Evolutionary conservation across 2,797 vertebrate genomes (phyloP).

Genomic region (Galaxias olidus): DNA sequence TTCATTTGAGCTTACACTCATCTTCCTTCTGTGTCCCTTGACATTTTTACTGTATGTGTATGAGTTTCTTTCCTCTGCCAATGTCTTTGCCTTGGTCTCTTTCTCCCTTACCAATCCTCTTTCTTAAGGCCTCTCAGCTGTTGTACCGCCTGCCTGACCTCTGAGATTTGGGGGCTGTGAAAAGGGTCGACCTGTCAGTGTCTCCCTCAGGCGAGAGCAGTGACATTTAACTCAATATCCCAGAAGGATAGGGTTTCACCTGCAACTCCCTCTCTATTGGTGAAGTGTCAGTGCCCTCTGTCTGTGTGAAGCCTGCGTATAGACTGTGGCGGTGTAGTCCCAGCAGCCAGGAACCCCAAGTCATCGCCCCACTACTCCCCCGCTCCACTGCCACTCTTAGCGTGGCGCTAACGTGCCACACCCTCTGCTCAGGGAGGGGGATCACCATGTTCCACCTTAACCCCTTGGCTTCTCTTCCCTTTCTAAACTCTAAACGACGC

Average conservation of each 20-base stretch:
- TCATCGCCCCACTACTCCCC: conserved; percentile 34
- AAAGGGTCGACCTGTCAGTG: conserved; percentile 74
- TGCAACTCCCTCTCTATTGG: conserved; percentile 36
- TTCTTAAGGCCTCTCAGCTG: conserved; percentile 63
- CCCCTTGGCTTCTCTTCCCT: conserved; percentile 23
- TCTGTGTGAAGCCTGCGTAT: conserved; percentile 16
- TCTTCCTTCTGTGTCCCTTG: conserved; percentile 1
- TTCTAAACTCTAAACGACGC: conserved; percentile 43
- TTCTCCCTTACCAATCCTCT: conserved; percentile 29
- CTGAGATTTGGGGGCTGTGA: conserved; percentile 68
- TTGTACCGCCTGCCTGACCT: conserved; percentile 67
- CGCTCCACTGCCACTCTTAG: conserved; percentile 7
- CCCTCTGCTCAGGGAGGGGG: conserved; percentile 53
- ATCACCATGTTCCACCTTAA: conserved; percentile 53
- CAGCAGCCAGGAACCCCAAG: conserved; percentile 48
- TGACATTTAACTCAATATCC: conserved; percentile 85
- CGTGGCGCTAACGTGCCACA: conserved; percentile 35
- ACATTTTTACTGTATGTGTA: conserved; percentile 34
- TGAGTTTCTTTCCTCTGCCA: conserved; percentile 16
- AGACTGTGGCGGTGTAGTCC: conserved; percentile 46
- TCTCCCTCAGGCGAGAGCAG: conserved; percentile 67
- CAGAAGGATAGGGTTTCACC: conserved; percentile 72
- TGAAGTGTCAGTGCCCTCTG: conserved; percentile 44
- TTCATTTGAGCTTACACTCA: neutral
- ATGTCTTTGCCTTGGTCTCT: conserved; percentile 22